Base-by-base conservation (phyloP, 2,888 invertebrate species). In the Frankliniella intonsa region DNA sequence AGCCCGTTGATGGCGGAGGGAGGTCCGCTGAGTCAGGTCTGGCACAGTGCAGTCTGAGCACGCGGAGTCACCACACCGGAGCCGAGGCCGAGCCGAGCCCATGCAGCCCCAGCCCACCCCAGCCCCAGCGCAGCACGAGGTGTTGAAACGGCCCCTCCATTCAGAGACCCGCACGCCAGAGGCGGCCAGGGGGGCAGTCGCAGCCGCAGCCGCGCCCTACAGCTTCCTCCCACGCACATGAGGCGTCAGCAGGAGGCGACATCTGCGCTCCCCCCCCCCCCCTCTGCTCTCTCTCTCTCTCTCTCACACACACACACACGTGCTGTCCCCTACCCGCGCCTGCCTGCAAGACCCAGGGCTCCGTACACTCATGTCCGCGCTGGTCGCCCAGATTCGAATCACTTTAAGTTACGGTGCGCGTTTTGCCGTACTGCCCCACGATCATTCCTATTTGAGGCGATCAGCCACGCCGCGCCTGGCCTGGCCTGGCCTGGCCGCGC, bases 381-480 rank as follows among this genome's bases (percentile, higher is more conserved):
- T 9, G 51, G 12, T 9, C 51, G 9, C 55, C 17, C 14, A 17
- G 14, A 17, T 55, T 8, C 17, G 55, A 55, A 55, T 17, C 55
- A 38, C 38, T 38, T 38, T 38, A 38, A 38, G 38, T 38, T 69
- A 69, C 69, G 69, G 69, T 8, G 69, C 69, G 69, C 69, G 69
- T 22, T n/a, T 22, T 69, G 69, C 69, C 19, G n/a, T 22, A 69
- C 69, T 69, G 19, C n/a, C 22, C 22, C 69, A 11, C 69, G 22
- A 69, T 69, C 69, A 69, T 69, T 69, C 69, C 69, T 69, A 69
- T 69, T 69, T 69, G 69, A 69, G 55, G 55, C 55, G 55, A 55
- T 55, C 17, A 69, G 69, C 69, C 69, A n/a, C 69, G 8, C 69
- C 69, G n/a, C 22, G 69, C 69, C 69, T 14, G 14, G 65, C 65